Evolutionary conservation across 2,797 vertebrate genomes (phyloP).

Genomic region (Scleropages formosus): DNA sequence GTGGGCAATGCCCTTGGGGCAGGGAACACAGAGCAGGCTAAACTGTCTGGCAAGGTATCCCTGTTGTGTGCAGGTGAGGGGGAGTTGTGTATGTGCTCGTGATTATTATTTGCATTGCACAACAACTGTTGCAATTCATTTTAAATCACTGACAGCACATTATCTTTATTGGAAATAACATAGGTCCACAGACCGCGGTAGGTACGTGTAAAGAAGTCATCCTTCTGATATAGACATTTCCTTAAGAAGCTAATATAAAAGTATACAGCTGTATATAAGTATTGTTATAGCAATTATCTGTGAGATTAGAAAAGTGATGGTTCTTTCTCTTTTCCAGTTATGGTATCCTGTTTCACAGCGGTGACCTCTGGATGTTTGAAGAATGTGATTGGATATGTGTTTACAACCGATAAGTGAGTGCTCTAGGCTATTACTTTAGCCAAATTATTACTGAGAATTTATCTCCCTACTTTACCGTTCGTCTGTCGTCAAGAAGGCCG

Average conservation of each 20-base stretch:
- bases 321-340: conserved; percentile 41
- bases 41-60: conserved; percentile 69
- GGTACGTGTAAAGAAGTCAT: too few species aligned
- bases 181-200: too few species aligned
- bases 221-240: neutral
- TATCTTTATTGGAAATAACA: too few species aligned
- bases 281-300: neutral
- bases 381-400: conserved; percentile 73
- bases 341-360: conserved; percentile 57
- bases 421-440: too few species aligned
- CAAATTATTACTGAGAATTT: too few species aligned
- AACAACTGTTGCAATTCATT: too few species aligned
- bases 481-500: neutral
- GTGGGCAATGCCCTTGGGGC: conserved; percentile 85
- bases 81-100: neutral
- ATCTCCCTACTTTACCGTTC: too few species aligned
- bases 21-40: conserved; percentile 74
- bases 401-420: conserved; percentile 79
- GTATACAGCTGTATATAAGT: neutral
- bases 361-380: conserved; percentile 46
- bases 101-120: neutral
- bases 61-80: conserved; percentile 70
- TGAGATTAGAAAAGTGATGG: neutral
- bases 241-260: neutral
- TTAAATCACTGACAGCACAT: too few species aligned